Evolutionary conservation across 1,140 invertebrate species (phyloP).

Genomic region (Heliconius nattereri): DNA sequence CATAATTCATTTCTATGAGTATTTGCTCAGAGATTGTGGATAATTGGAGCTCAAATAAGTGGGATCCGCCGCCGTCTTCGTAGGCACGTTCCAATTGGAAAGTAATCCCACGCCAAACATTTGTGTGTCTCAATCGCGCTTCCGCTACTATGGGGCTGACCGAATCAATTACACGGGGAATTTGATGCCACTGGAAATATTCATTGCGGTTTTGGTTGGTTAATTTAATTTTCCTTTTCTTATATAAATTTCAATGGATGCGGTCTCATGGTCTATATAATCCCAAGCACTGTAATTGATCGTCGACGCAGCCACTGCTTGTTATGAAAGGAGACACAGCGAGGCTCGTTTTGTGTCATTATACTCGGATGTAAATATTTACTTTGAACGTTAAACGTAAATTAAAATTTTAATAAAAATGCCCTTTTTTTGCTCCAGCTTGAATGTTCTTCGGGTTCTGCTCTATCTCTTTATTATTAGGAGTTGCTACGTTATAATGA

Average conservation of each 20-base stretch:
- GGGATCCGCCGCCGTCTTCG: slow-evolving; percentile 64
- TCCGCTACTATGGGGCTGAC: slow-evolving; percentile 39
- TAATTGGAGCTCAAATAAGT: slow-evolving; percentile 78
- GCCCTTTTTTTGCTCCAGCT: slow-evolving; percentile 18
- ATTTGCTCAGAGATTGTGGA: slow-evolving; percentile 67
- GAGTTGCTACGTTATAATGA: background rate
- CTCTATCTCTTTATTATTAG: background rate
- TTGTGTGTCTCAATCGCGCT: slow-evolving; percentile 71
- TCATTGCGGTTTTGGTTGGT: slow-evolving; percentile 34
- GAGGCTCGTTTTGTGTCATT: slow-evolving; percentile 55
- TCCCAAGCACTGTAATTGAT: background rate
- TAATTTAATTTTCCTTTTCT: background rate
- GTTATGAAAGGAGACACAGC: slow-evolving; percentile 61
- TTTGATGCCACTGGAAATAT: background rate
- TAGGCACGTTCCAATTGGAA: slow-evolving; percentile 77
- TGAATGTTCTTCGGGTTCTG: slow-evolving; percentile 14
- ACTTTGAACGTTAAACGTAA: slow-evolving; percentile 55
- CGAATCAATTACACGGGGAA: background rate
- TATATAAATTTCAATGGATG: background rate
- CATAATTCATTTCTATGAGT: slow-evolving; percentile 58
- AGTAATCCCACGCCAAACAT: slow-evolving; percentile 75
- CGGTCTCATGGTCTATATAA: background rate
- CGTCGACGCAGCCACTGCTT: slow-evolving; percentile 16
- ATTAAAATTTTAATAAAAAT: slow-evolving; percentile 51
- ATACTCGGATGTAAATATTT: slow-evolving; percentile 60